Evolutionary conservation across 2,113 vertebrate genomes (phyloP).

Genomic region (Turnix velox): DNA sequence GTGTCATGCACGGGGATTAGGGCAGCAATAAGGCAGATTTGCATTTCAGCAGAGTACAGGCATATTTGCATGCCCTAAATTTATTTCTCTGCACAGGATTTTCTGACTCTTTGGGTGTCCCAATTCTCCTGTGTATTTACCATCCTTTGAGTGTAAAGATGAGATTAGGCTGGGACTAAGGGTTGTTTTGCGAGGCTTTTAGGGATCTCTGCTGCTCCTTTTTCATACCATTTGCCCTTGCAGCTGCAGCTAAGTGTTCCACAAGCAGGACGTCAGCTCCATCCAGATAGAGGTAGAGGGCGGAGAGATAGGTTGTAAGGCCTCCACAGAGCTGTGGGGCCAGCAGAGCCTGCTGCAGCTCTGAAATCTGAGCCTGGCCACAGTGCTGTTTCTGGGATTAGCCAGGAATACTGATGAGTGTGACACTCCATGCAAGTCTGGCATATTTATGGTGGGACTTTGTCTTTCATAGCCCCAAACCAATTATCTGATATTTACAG

Average conservation of each 20-base stretch:
- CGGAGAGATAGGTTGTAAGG: background rate
- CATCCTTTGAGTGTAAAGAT: background rate
- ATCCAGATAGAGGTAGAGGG: background rate
- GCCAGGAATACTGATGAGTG: background rate
- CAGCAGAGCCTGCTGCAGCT: background rate
- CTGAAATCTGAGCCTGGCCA: background rate
- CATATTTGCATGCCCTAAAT: background rate
- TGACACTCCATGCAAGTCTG: background rate
- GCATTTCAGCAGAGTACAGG: constrained; percentile 36
- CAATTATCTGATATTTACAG: background rate
- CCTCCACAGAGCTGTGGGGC: too few species aligned
- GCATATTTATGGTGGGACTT: background rate
- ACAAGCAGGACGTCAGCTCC: background rate
- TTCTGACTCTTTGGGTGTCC: constrained; percentile 29
- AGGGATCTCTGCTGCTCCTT: background rate
- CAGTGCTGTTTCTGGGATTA: background rate
- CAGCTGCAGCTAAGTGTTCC: background rate
- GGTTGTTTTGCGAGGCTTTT: background rate
- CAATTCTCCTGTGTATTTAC: background rate
- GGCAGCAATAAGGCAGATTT: constrained; percentile 16
- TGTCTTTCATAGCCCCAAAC: background rate
- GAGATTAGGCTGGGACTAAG: background rate
- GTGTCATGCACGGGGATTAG: constrained; percentile 50
- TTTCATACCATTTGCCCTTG: background rate
- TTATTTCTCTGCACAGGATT: background rate